Conservation (phyloP, 2,888 invertebrate species). For the Cerceris rybyensis region DNA sequence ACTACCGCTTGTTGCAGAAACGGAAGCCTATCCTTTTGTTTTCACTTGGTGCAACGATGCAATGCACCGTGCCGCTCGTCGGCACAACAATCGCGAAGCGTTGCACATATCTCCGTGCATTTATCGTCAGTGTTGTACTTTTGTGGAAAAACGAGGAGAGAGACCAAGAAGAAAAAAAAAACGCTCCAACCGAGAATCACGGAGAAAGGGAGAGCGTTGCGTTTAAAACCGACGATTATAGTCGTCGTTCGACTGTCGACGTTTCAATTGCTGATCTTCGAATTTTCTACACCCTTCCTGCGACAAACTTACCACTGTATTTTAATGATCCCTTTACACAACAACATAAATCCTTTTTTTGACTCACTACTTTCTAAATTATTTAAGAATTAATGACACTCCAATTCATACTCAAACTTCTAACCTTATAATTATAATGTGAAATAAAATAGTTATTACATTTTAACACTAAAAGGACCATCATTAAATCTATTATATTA, state of each 20-base stretch:
- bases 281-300: too few species aligned
- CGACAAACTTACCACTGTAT: too few species aligned
- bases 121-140: slow-evolving; percentile 42
- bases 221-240: slow-evolving; percentile 6
- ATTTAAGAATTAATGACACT: too few species aligned
- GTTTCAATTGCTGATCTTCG: not conserved
- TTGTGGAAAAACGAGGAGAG: slow-evolving; percentile 11
- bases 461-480: too few species aligned
- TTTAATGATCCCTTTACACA: too few species aligned
- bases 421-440: too few species aligned
- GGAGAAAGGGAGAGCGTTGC: not conserved
- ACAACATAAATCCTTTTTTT: too few species aligned
- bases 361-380: too few species aligned
- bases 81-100: slow-evolving; percentile 44
- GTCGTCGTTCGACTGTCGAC: slow-evolving; percentile 10
- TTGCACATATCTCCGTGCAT: slow-evolving; percentile 37
- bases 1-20: slow-evolving; percentile 19
- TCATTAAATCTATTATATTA: too few species aligned
- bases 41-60: slow-evolving; percentile 23
- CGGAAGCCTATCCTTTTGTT: slow-evolving; percentile 40
- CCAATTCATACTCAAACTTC: too few species aligned
- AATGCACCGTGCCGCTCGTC: slow-evolving; percentile 7
- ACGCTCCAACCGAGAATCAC: not conserved
- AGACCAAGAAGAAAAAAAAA: slow-evolving; percentile 4
- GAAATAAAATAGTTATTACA: not conserved